These are phyloP conservation scores for Dendroctonus valens DNA, from an alignment of 1,140 invertebrate genomes.

Conservation along the genomic window DNA sequence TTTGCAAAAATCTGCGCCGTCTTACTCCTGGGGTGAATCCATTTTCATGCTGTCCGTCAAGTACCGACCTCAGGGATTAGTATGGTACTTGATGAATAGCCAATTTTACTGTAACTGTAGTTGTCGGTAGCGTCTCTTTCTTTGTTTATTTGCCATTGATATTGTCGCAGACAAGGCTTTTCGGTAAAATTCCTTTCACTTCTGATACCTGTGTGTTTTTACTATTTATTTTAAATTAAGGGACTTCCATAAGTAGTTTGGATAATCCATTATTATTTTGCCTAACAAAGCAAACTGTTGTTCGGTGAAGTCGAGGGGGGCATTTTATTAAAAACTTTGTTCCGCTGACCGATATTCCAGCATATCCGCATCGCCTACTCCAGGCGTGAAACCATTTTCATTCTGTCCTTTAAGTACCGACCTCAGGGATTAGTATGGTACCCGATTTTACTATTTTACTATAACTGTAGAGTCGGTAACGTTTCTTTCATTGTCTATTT, in stretches of 20 bases:
- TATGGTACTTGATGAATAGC: slow-evolving; percentile 27
- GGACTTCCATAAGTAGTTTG: too few relatives aligned
- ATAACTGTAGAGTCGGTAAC: background rate
- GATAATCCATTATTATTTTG: too few relatives aligned
- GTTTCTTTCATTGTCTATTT: too few relatives aligned
- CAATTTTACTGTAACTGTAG: slow-evolving; percentile 17
- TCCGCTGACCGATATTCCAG: slow-evolving; percentile 21
- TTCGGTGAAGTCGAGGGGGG: background rate
- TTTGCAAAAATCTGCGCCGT: slow-evolving; percentile 47
- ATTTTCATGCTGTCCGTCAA: slow-evolving; percentile 37
- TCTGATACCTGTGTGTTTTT: too few relatives aligned
- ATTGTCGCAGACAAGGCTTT: too few relatives aligned
- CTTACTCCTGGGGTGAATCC: slow-evolving; percentile 41
- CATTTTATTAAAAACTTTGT: slow-evolving; percentile 1
- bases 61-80: slow-evolving; percentile 29
- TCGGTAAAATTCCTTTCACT: too few relatives aligned
- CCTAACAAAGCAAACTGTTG: slow-evolving; percentile 10
- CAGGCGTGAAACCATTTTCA: slow-evolving; percentile 37
- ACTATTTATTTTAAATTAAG: too few relatives aligned
- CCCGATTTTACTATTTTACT: slow-evolving; percentile 22
- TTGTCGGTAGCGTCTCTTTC: too few relatives aligned
- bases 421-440: slow-evolving; percentile 26
- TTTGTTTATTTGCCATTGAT: too few relatives aligned
- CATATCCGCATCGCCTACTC: slow-evolving; percentile 40
- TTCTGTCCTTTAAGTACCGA: slow-evolving; percentile 37